A percentile compares a stretch with the other conserved stretches of the same genome.
These are phyloP conservation scores for Mustela lutreola DNA, from an alignment of 2,113 vertebrate species.

Conservation along the genomic window DNA sequence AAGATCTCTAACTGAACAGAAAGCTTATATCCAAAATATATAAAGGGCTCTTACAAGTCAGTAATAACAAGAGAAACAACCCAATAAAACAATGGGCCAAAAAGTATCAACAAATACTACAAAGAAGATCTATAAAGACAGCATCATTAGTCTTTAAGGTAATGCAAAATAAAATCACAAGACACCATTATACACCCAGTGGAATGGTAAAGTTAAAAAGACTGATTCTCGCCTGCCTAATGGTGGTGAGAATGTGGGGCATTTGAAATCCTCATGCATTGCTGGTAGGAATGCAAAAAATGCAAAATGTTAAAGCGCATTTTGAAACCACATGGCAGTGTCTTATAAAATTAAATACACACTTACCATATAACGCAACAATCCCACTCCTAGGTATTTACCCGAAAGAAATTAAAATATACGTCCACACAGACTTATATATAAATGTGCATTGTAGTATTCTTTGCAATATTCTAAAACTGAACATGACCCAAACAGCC, in stretches of 20 bases:
- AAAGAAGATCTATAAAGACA: neutral
- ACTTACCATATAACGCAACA: neutral
- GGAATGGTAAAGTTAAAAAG: constrained; percentile 28
- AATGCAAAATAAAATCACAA: constrained; percentile 36
- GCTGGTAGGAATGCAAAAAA: constrained; percentile 47
- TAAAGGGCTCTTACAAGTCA: neutral
- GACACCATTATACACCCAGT: neutral
- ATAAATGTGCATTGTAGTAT: neutral
- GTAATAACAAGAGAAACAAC: constrained; percentile 50
- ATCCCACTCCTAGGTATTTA: neutral
- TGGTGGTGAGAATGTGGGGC: neutral
- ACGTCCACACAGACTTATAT: neutral
- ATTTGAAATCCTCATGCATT: constrained; percentile 12
- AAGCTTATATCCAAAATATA: constrained; percentile 35
- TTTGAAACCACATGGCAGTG: neutral
- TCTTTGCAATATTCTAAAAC: constrained; percentile 33
- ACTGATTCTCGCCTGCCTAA: neutral
- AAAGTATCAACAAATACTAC: neutral
- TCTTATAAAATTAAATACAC: constrained; percentile 41
- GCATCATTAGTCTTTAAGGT: neutral
- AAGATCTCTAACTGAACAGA: constrained; percentile 4
- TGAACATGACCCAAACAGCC: constrained; percentile 11
- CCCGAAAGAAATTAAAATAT: neutral
- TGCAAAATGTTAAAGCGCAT: constrained; percentile 23
- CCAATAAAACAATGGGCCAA: neutral